Base-by-base conservation (phyloP, 2,888 invertebrate genomes). In the Alcis repandata region DNA sequence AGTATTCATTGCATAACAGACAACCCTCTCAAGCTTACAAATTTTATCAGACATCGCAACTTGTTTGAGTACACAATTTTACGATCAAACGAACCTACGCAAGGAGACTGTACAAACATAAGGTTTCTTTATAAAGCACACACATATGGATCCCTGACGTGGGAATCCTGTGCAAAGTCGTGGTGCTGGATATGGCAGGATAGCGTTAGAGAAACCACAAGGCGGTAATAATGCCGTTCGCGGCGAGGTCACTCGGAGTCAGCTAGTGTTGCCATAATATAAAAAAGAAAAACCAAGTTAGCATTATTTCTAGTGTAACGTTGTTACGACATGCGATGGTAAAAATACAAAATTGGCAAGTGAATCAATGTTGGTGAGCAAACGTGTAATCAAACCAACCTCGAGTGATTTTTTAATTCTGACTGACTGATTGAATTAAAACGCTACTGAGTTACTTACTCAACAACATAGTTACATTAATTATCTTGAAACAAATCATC, bases 131-230 rank as follows among this genome's bases (percentile, higher is more conserved):
- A 64, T 65, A 69, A 65, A 67, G 57, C 63, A 56, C 46, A 64
- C 45, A 66, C 48, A 65, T 52, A 63, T 32, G 53, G 46, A 68
- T 63, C 63, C 65, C 68, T 73, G 62, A 68, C 66, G 43, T 41
- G 48, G 51, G 62, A 63, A 62, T 66, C 67, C 73, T 70, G 59
- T 65, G 69, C 59, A 70, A 73, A 73, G 73, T 68, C 64, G 60
- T 63, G 54, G 33, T 43, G 22, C 58, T 63, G 68, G 19, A 53
- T 66, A 63, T 58, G 65, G 59, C 66, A 60, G 64, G 33, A 48
- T 60, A 67, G 59, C 56, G 45, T 43, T 43, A 40, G 51, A 53
- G 60, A 46, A 58, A 64, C 67, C 67, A 43, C 65, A 69, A 45
- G 61, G 40, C 56, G 53, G 63, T 62, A 65, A 66, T 70, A 68